Evolutionary conservation across 2,888 invertebrate species (phyloP).

Genomic region (Alentia gelatinosa): DNA sequence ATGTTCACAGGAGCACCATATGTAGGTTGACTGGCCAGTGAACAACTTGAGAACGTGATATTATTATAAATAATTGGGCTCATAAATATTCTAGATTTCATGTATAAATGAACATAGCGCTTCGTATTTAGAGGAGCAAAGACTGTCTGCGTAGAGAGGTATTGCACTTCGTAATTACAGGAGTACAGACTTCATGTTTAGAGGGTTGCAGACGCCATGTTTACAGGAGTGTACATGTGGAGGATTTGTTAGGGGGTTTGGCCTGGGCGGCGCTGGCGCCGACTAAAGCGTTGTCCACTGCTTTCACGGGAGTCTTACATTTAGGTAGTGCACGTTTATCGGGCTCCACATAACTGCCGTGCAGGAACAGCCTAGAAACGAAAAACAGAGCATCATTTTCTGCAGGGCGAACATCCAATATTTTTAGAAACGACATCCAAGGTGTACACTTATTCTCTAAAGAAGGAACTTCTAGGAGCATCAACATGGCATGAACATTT

Average conservation of each 20-base stretch:
- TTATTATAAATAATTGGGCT: too few relatives aligned
- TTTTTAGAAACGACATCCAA: not conserved
- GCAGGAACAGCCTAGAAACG: not conserved
- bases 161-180: too few relatives aligned
- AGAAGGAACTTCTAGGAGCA: not conserved
- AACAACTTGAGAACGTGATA: too few relatives aligned
- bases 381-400: not conserved
- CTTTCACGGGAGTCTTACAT: not conserved
- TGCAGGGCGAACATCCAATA: not conserved
- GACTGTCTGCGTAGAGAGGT: too few relatives aligned
- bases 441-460: not conserved
- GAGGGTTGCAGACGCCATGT: too few relatives aligned
- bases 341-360: not conserved
- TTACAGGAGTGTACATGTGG: slow-evolving; percentile 2
- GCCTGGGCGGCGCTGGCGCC: too few relatives aligned
- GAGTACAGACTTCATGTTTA: too few relatives aligned
- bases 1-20: too few relatives aligned
- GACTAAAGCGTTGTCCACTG: not conserved
- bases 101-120: too few relatives aligned
- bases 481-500: not conserved
- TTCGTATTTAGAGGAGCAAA: too few relatives aligned
- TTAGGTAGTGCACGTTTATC: not conserved
- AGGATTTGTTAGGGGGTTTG: slow-evolving; percentile 22
- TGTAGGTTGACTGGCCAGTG: too few relatives aligned
- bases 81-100: too few relatives aligned